Evolutionary conservation across 2,888 invertebrate genomes (phyloP), one percentile per base, ranked within the genome.

Genomic region (Acanthopleura granulata): DNA sequence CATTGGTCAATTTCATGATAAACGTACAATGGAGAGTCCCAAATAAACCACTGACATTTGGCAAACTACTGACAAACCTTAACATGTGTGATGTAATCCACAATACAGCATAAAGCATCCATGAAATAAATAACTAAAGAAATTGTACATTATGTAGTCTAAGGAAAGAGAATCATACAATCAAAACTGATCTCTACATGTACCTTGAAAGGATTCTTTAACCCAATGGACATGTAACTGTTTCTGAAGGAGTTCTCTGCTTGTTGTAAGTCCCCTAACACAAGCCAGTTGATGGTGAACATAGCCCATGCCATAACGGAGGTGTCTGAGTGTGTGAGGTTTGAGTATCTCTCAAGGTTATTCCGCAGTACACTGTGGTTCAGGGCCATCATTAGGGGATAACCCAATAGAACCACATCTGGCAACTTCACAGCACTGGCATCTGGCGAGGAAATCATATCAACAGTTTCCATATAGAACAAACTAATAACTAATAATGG

Each of bases 261-360:
- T 76, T 85, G 85, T 1, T 79, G 81, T 12, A 78, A 27, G 3
- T 91, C 85, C 18, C 82, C 85, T 6, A 91, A 74, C 77, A 91
- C 89, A 72, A 91, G 77, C 85, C 89, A 90, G 22, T 90, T 90
- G 72, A 91, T 86, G 18, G 90, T 81, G 80, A 89, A 91, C 89
- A 91, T 91, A 11, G 89, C 85, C 91, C 91, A 91, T 0, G 91
- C 91, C 91, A 91, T 91, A 1, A 91, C 91, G 0, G 91, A 91
- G 4, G 91, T 91, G 25, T 80, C 79, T 0, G 80, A 80, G 22
- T 80, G 78, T 3, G 88, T 88, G 16, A 83, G 84, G 87, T 87
- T 76, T 0, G 73, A 74, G 30, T 22, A 57, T 16, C 18, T 1
- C 16, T 57, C 27, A 4, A 90, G 79, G 74, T 90, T 88, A 77